phyloP scores from a whole-genome alignment of 2,888 invertebrate species.

The Agonopterix heracliana region DNA sequence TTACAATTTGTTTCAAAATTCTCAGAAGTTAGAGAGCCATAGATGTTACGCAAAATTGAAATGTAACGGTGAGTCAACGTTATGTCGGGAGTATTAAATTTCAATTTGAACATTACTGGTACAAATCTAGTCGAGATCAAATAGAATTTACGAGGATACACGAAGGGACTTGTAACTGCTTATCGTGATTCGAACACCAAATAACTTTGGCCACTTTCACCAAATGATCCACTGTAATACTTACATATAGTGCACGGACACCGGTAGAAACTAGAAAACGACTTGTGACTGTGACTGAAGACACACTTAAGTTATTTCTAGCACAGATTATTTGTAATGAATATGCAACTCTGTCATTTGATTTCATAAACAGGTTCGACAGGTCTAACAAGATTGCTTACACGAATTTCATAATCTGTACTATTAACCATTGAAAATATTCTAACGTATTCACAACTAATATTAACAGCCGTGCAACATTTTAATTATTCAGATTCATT shows the following conservation, averaged over 20 bases:
- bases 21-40: conserved; percentile 24
- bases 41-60: conserved; percentile 48
- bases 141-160: conserved; percentile 55
- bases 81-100: conserved; percentile 54
- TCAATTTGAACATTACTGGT: conserved; percentile 45
- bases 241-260: neutral
- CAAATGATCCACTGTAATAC: conserved; percentile 24
- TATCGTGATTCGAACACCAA: conserved; percentile 41
- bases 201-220: conserved; percentile 46
- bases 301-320: neutral
- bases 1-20: neutral
- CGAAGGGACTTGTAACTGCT: conserved; percentile 45
- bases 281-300: neutral
- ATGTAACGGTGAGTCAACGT: conserved; percentile 52
- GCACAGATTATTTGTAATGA: neutral
- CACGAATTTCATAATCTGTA: conserved; percentile 20
- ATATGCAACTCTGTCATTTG: neutral
- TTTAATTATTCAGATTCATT: conserved; percentile 52
- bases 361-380: conserved; percentile 8
- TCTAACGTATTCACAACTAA: conserved; percentile 27
- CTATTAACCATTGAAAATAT: conserved; percentile 25
- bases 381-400: conserved; percentile 17
- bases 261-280: neutral
- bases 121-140: conserved; percentile 50
- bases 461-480: conserved; percentile 31